phyloP scores from a whole-genome alignment of 2,113 vertebrate species.

The Isurus oxyrinchus region DNA sequence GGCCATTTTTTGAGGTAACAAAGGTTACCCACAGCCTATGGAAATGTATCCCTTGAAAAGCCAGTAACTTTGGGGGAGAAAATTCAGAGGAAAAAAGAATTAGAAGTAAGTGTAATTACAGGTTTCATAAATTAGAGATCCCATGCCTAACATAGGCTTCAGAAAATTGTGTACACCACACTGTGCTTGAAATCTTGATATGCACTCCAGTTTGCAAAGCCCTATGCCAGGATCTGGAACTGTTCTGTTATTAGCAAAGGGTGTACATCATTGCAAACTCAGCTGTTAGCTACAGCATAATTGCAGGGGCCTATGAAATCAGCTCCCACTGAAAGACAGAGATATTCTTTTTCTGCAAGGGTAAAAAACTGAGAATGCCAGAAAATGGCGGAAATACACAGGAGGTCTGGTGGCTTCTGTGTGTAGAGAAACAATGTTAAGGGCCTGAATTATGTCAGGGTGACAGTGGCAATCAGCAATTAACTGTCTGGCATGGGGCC shows the following conservation, averaged over 20 bases:
- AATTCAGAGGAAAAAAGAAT: background rate
- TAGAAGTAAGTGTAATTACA: background rate
- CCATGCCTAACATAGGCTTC: background rate
- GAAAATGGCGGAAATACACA: background rate
- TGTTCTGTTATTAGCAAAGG: background rate
- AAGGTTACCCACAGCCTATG: background rate
- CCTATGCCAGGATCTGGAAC: background rate
- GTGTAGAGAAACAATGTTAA: background rate
- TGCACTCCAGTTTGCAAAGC: background rate
- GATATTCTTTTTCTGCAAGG: background rate
- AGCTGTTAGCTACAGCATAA: background rate
- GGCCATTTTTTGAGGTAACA: background rate
- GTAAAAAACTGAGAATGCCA: background rate
- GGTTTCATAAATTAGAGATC: background rate
- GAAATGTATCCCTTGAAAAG: background rate
- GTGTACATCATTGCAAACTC: background rate
- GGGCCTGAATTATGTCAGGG: too few species aligned
- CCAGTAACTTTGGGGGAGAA: background rate
- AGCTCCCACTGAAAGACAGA: background rate
- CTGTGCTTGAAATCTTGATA: background rate
- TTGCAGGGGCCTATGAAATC: background rate
- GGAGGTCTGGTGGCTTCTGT: background rate
- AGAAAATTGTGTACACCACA: background rate
- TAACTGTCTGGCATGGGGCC: too few species aligned
- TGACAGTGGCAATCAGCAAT: too few species aligned